Evolutionary conservation across 2,888 invertebrate genomes (phyloP).

Genomic region (Tinea pellionella): DNA sequence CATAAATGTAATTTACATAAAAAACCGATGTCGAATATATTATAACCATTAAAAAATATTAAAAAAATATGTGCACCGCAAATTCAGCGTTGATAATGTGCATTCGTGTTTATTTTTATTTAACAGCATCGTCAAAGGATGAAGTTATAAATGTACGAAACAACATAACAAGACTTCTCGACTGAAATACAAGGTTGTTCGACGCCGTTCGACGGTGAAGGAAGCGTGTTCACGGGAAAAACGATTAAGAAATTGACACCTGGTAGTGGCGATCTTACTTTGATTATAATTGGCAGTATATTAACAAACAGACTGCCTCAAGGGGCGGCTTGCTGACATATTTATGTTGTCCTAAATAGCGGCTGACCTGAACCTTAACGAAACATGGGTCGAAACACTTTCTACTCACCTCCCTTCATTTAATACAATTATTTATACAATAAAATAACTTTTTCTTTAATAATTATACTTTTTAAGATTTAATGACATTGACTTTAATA

Average conservation of each 20-base stretch:
- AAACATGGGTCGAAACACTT: constrained; percentile 62
- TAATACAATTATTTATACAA: not conserved
- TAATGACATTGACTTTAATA: not conserved
- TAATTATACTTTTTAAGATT: not conserved
- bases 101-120: not conserved
- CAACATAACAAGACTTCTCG: not conserved
- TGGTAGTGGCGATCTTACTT: constrained; percentile 45
- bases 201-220: constrained; percentile 16
- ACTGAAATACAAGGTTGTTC: constrained; percentile 8
- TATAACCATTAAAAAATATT: no score
- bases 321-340: constrained; percentile 56
- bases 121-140: not conserved
- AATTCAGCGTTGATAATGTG: not conserved
- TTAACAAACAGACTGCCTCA: constrained; percentile 60
- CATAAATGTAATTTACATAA: not conserved
- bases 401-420: constrained; percentile 44
- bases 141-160: constrained; percentile 5
- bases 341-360: constrained; percentile 51
- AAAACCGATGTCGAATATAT: not conserved
- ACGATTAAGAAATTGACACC: constrained; percentile 53
- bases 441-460: not conserved
- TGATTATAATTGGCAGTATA: constrained; percentile 59
- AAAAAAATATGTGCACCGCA: not conserved
- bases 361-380: constrained; percentile 59
- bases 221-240: constrained; percentile 37